Evolutionary conservation across 23 tunicate species (phyloP), one percentile per base, ranked within the genome.

Genomic region (Styela plicata): DNA sequence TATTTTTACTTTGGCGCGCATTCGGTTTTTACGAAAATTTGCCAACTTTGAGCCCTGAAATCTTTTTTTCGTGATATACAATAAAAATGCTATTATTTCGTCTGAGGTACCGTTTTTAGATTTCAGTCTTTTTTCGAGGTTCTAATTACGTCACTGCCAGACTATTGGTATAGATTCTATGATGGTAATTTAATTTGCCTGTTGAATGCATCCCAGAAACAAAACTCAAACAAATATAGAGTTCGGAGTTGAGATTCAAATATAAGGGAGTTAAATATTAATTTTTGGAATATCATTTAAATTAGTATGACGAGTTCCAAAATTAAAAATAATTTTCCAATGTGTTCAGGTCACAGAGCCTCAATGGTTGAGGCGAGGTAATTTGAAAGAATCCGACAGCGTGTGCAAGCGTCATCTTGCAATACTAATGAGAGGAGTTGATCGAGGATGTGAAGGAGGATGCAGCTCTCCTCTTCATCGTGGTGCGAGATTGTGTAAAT

Each of bases 331-430:
- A 57, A 18, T 57, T 57, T 57, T 18, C 20, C 70, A 17, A 7
- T 75, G 30, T 36, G 25, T 27, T n/a, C 80, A 75, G 80, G 80
- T 75, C 19, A 75, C 80, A 34, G 80, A 75, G 65, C 63, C 80
- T 23, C 80, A 75, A 24, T 75, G 80, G 80, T 52, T 75, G 27
- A 34, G 80, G 20, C 44, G 80, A 18, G 80, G 80, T 18, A 75
- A 75, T 52, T 27, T 75, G 29, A 75, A 34, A 27, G 63, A 75
- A 21, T 34, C 63, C 3, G 80, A 75, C 20, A 2, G 30, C 3
- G 80, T 75, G 17, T 75, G 80, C 63, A 75, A 75, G 68, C 80
- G 80, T 75, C 80, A 75, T n/a, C 64, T 75, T 3, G 80, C 80
- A n/a, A 36, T 75, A 19, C 24, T 75, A 23, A 75, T 75, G 80